Percentiles rank a stretch among this genome's conserved stretches.
Evolutionary conservation across 1,140 invertebrate genomes (phyloP).

Genomic region (Octopus bimaculoides): DNA sequence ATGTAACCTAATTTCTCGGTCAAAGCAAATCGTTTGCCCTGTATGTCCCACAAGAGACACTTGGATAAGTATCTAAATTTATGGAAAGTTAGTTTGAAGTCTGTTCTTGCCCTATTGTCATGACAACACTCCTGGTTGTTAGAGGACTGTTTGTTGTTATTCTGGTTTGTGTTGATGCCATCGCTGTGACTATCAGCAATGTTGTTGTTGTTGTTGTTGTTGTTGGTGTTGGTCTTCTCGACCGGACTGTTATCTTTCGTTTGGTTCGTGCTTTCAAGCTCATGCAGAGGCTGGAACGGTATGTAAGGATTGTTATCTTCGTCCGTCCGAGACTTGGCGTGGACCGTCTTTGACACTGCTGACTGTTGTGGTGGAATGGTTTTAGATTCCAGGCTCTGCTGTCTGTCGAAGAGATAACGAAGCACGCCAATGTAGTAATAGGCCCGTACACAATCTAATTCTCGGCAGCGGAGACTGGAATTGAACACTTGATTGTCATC

Average conservation of each 20-base stretch:
- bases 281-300: not conserved
- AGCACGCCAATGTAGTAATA: constrained; percentile 47
- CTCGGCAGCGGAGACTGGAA: constrained; percentile 38
- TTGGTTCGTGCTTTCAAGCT: not conserved
- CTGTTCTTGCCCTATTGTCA: not conserved
- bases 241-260: not conserved
- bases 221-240: not conserved
- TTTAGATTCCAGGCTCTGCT: not conserved
- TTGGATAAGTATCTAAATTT: constrained; percentile 26
- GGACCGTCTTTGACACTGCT: not conserved
- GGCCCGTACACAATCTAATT: constrained; percentile 47
- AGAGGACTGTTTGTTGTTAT: not conserved
- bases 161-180: not conserved
- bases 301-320: not conserved
- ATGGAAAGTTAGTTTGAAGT: not conserved
- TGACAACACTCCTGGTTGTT: not conserved
- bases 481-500: constrained; percentile 42
- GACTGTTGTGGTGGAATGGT: not conserved
- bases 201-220: not conserved
- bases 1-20: constrained; percentile 50
- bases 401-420: constrained; percentile 24
- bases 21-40: constrained; percentile 44
- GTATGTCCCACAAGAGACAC: constrained; percentile 46
- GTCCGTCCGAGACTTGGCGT: not conserved
- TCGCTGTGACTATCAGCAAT: not conserved